Base-by-base conservation (phyloP, 2,888 invertebrate genomes). In the Orgyia antiqua region DNA sequence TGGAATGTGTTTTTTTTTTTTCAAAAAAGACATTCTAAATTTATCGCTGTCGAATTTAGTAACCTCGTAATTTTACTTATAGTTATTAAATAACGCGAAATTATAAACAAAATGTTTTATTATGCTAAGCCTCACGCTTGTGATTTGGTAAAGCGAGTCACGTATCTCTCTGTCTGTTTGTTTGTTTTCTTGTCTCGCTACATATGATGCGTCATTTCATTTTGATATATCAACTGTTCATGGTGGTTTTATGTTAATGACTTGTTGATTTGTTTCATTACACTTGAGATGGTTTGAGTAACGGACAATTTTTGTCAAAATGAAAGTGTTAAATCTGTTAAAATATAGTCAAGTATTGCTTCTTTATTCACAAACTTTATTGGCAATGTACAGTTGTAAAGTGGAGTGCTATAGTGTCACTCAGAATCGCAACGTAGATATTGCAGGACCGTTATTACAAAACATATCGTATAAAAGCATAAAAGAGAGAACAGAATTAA, bases 111-210 rank as follows among this genome's bases (percentile, higher is more conserved):
- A 61, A 62, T 64, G 61, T 62, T 62, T 66, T 55, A 70, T 69
- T 75, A 77, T 74, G 73, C 79, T 73, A 73, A 78, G 75, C 70
- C 75, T 80, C 77, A 75, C 74, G 68, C 72, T 71, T 73, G 66
- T 68, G 71, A 72, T 83, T 86, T 83, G 84, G 84, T 86, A 79
- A 80, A 72, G 68, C 79, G 73, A 80, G 80, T 79, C 83, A 83
- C 84, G 82, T 80, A 64, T 66, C 23, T n/a, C n/a, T 23, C 6
- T 10, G 61, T 69, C 57, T 68, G 68, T 75, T 64, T 72, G 64
- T 75, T 68, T 68, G 69, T 69, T 58, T 66, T 62, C 59, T 57
- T 63, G 45, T 53, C 45, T 64, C 62, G 68, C 68, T 71, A 69
- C 68, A 72, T 68, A 68, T 65, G 63, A 62, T 69, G 68, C 58